phyloP scores from a whole-genome alignment of 2,888 invertebrate genomes.

The Holacanthella duospinosa region DNA sequence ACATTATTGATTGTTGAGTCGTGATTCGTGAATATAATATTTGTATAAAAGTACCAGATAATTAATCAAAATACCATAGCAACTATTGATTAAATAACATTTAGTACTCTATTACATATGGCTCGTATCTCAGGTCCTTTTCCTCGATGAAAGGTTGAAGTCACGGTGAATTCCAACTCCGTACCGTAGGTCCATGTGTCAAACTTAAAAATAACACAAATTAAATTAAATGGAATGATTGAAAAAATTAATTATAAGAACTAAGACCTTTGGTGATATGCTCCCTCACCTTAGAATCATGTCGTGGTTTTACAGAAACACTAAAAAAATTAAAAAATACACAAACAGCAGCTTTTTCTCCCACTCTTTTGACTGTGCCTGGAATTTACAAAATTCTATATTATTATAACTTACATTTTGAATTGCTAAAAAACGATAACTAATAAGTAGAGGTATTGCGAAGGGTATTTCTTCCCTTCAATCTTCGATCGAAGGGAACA shows the following conservation, averaged over 20 bases:
- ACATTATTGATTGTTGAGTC: too few species aligned
- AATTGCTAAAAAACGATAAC: background rate
- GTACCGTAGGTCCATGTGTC: background rate
- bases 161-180: background rate
- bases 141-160: background rate
- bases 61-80: background rate
- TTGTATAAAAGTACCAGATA: too few species aligned
- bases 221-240: background rate
- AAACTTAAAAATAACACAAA: background rate
- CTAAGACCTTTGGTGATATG: too few species aligned
- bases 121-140: constrained; percentile 3
- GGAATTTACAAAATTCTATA: background rate
- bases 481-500: too few species aligned
- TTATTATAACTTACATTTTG: background rate
- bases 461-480: too few species aligned
- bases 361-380: background rate
- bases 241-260: background rate
- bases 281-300: background rate
- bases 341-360: background rate
- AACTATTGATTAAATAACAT: background rate
- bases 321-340: constrained; percentile 1
- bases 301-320: background rate
- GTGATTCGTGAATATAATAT: too few species aligned
- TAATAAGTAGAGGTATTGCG: too few species aligned
- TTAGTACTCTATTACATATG: background rate